Evolutionary conservation across 2,797 vertebrate species (phyloP).

Genomic region (Holocentrus rufus): DNA sequence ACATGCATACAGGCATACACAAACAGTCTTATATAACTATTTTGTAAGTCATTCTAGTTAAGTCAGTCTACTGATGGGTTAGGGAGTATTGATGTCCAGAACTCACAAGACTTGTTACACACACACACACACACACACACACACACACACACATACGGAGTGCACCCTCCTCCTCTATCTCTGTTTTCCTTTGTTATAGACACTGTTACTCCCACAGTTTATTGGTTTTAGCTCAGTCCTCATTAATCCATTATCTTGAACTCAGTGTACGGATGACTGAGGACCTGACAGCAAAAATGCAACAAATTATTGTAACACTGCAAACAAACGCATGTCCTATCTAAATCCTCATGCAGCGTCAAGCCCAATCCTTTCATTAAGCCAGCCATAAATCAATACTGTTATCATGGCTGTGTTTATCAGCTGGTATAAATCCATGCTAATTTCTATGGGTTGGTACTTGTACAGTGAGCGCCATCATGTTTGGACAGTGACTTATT

Average conservation of each 20-base stretch:
- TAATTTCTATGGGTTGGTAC: conserved; percentile 37
- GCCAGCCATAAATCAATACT: conserved; percentile 63
- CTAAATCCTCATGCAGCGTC: conserved; percentile 45
- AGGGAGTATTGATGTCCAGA: conserved; percentile 42
- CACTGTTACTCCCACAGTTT: conserved; percentile 14
- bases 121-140: conserved; percentile 38
- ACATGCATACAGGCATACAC: conserved; percentile 9
- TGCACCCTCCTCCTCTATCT: not conserved
- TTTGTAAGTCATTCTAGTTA: conserved; percentile 39
- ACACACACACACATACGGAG: conserved; percentile 22
- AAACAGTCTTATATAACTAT: conserved; percentile 44
- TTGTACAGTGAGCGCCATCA: conserved; percentile 37
- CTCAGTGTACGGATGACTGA: conserved; percentile 25
- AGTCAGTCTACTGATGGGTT: conserved; percentile 41
- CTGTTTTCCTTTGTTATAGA: not conserved
- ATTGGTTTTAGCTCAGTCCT: not conserved
- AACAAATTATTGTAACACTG: conserved; percentile 53
- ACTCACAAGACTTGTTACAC: conserved; percentile 34
- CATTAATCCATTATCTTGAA: conserved; percentile 45
- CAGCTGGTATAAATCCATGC: conserved; percentile 66
- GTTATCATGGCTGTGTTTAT: conserved; percentile 65
- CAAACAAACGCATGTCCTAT: conserved; percentile 50
- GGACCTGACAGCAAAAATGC: conserved; percentile 33
- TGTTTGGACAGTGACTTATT: conserved; percentile 45
- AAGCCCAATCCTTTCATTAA: conserved; percentile 57